phyloP scores from a whole-genome alignment of 2,797 vertebrate species.

The Nyctalus aviator region DNA sequence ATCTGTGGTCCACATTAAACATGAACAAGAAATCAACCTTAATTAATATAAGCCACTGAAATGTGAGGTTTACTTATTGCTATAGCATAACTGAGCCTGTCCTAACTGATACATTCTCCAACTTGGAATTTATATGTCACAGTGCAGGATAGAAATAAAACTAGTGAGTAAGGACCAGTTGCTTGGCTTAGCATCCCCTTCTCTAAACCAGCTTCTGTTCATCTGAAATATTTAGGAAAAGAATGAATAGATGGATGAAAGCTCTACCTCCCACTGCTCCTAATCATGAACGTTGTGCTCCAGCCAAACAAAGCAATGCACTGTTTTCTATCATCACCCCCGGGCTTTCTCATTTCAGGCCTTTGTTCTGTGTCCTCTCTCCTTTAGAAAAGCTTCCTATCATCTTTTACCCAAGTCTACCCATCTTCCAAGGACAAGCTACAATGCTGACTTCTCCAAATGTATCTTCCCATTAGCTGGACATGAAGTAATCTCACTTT shows the following conservation, averaged over 20 bases:
- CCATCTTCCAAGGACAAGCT: constrained; percentile 44
- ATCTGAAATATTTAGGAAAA: constrained; percentile 76
- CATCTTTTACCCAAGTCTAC: constrained; percentile 41
- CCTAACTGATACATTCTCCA: background rate
- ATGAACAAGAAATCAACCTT: constrained; percentile 30
- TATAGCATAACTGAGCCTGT: background rate
- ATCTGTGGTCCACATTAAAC: background rate
- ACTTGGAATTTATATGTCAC: constrained; percentile 46
- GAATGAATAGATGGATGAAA: constrained; percentile 74
- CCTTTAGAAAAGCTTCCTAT: constrained; percentile 68
- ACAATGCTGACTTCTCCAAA: constrained; percentile 40
- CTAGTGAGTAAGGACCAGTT: background rate
- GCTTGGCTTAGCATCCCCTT: constrained; percentile 29
- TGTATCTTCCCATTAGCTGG: constrained; percentile 1
- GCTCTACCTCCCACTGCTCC: constrained; percentile 47
- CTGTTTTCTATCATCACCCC: constrained; percentile 60
- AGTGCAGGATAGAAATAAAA: constrained; percentile 6
- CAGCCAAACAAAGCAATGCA: constrained; percentile 54
- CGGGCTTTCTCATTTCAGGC: constrained; percentile 67
- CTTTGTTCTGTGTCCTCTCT: constrained; percentile 60
- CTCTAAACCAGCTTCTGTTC: constrained; percentile 67
- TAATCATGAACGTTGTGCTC: constrained; percentile 54
- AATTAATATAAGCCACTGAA: constrained; percentile 43
- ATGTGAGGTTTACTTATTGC: constrained; percentile 35
- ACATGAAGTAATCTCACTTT: background rate